phyloP scores from a whole-genome alignment of 1,140 invertebrate genomes.

The Caenorhabditis inopinata region DNA sequence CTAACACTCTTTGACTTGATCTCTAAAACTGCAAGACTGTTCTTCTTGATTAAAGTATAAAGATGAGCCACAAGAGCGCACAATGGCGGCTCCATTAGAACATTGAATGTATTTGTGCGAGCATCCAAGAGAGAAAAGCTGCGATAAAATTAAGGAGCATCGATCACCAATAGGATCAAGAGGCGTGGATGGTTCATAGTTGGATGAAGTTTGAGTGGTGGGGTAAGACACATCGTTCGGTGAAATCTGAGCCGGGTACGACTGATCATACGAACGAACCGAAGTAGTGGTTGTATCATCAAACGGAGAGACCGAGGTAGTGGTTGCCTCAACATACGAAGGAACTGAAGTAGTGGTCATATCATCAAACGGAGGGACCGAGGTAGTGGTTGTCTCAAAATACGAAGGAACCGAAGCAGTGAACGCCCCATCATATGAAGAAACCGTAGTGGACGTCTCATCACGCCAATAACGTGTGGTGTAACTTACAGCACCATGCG shows the following conservation, averaged over 20 bases:
- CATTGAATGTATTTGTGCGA: conserved; percentile 18
- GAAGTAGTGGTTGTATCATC: not conserved
- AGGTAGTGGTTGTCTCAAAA: not conserved
- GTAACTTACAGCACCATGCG: too few species aligned
- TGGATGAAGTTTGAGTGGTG: too few species aligned
- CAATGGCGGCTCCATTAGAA: not conserved
- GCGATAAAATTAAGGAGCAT: not conserved
- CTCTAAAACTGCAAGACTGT: not conserved
- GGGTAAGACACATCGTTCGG: too few species aligned
- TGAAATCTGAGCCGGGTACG: not conserved
- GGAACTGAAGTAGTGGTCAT: not conserved
- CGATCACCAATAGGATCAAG: not conserved
- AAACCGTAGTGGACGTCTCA: too few species aligned
- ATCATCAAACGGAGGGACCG: not conserved
- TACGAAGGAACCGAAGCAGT: not conserved
- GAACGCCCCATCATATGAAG: too few species aligned
- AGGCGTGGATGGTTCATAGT: not conserved
- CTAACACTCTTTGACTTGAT: not conserved
- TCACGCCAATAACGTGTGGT: too few species aligned
- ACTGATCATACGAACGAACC: not conserved
- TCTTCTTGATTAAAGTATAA: not conserved
- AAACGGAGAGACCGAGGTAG: not conserved
- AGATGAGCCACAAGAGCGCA: not conserved
- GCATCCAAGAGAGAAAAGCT: not conserved
- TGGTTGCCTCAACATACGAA: not conserved